Evolutionary conservation across 2,888 invertebrate species (phyloP), one percentile per base, ranked within the genome.

Genomic region (Shargacucullia verbasci): DNA sequence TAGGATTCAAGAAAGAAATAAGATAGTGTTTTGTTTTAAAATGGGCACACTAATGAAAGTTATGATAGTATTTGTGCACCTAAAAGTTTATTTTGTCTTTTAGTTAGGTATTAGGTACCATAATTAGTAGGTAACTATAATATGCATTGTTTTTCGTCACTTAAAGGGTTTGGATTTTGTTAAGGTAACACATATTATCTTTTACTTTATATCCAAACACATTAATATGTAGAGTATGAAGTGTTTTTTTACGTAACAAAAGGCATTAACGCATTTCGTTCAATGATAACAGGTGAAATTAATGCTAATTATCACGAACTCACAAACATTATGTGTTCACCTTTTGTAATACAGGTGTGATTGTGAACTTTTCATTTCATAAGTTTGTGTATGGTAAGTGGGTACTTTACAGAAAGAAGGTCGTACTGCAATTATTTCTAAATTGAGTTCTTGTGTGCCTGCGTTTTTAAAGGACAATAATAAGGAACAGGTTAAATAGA

Each of bases 231-330:
- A 9, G 29, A 29, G 29, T 9, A 20, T 45, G 15, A 35, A 20
- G 7, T 31, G 33, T 46, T 31, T 38, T 11, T 41, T 56, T 39
- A 50, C 41, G 14, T 34, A 65, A 69, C 25, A 37, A 27, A 39
- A 25, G 31, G 11, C 35, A 73, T 67, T 63, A 70, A 66, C 44
- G 50, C 57, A 45, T 61, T 73, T 72, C 61, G 59, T 67, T 67
- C 53, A 53, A 69, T 74, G 76, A 70, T 78, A 78, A 72, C 66
- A 60, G 64, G 66, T 57, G 67, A 73, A 72, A 78, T 78, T 78
- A 71, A 72, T 69, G 63, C 62, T 73, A 79, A 79, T 78, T 76
- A 70, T 60, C 66, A 68, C 54, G 58, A 53, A 48, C 48, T 33
- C 20, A 20, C 20, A 4, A 20, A 20, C 20, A 20, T 20, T 59